These are phyloP conservation scores for Barypeithes pellucidus DNA, from an alignment of 2,888 invertebrate species.

Conservation along the genomic window DNA sequence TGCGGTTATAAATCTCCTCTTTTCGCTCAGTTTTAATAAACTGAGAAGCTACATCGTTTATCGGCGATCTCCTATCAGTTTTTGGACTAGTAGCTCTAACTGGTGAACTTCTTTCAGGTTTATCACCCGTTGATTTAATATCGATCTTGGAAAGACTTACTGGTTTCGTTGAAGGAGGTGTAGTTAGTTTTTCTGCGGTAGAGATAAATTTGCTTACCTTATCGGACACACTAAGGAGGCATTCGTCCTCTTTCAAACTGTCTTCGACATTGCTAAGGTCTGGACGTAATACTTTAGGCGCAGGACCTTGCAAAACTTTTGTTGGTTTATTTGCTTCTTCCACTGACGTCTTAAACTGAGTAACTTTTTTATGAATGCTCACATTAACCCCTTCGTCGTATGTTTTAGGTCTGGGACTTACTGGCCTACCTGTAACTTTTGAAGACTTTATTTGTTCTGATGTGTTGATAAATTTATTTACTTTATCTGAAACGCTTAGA, in stretches of 20 bases:
- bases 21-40: constrained; percentile 59
- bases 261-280: constrained; percentile 61
- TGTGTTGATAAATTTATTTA: constrained; percentile 77
- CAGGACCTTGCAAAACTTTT: constrained; percentile 42
- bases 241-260: constrained; percentile 72
- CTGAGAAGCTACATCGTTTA: constrained; percentile 53
- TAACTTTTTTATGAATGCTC: constrained; percentile 74
- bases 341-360: constrained; percentile 67
- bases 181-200: constrained; percentile 75
- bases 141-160: constrained; percentile 60
- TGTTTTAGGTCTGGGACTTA: constrained; percentile 63
- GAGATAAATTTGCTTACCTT: constrained; percentile 78
- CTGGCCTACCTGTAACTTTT: constrained; percentile 62
- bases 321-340: constrained; percentile 56
- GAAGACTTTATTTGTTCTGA: constrained; percentile 68
- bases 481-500: constrained; percentile 80
- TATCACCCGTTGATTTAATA: constrained; percentile 49
- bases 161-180: constrained; percentile 56
- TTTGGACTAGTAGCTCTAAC: constrained; percentile 35
- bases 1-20: constrained; percentile 55
- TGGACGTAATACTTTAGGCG: constrained; percentile 57
- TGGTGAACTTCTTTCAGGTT: constrained; percentile 55
- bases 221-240: constrained; percentile 77
- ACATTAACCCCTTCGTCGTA: constrained; percentile 68
- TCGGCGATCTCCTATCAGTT: constrained; percentile 47